Conservation (phyloP, 2,797 vertebrate genomes). For the Uromys caudimaculatus region DNA sequence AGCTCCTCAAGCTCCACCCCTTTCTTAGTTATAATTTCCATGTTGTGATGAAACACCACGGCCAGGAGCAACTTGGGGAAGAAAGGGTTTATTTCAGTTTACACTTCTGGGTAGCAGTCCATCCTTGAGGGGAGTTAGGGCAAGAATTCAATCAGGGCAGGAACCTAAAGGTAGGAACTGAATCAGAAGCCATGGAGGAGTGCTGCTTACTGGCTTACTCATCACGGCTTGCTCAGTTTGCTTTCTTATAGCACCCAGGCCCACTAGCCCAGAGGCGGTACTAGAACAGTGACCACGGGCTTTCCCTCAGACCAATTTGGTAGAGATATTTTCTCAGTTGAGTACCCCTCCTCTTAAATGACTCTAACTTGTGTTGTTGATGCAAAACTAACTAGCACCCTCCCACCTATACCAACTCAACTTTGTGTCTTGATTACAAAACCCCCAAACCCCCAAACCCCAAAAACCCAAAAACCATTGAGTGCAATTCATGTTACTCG, state of each 20-base stretch:
- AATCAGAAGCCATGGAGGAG: background rate
- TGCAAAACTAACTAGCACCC: background rate
- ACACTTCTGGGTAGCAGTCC: too few species aligned
- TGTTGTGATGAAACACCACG: background rate
- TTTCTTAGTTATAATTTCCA: background rate
- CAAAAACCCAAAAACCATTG: background rate
- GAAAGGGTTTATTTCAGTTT: too few species aligned
- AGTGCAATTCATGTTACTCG: background rate
- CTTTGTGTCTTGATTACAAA: background rate
- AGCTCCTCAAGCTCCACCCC: background rate
- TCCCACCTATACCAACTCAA: background rate
- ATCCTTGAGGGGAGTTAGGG: too few species aligned
- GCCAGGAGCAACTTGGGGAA: background rate
- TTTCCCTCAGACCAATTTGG: background rate
- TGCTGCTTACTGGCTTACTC: background rate
- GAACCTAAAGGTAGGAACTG: background rate
- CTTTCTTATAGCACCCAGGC: too few species aligned
- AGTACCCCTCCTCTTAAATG: background rate
- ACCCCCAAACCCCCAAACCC: background rate
- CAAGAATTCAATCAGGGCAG: too few species aligned
- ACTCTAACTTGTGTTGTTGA: background rate
- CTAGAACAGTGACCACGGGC: too few species aligned
- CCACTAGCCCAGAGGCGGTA: too few species aligned
- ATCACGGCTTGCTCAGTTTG: background rate
- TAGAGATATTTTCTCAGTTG: background rate